phyloP scores from a whole-genome alignment of 2,888 invertebrate genomes.

The Noctuana brunneofusca region DNA sequence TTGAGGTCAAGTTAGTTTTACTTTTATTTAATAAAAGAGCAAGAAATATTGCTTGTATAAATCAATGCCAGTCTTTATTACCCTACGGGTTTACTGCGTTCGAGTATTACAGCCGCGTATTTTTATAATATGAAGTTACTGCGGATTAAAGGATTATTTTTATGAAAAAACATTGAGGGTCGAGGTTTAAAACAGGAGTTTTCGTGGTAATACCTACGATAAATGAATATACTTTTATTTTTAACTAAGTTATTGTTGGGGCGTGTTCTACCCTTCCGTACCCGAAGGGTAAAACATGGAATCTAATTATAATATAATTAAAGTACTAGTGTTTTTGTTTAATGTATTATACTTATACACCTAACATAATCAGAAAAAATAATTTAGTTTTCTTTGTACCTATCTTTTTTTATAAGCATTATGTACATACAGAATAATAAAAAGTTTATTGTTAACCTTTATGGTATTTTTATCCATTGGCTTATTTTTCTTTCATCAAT shows the following conservation, averaged over 20 bases:
- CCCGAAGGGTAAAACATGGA: neutral
- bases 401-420: too few species aligned
- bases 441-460: too few species aligned
- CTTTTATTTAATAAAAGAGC: constrained; percentile 18
- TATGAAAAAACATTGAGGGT: constrained; percentile 17
- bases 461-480: too few species aligned
- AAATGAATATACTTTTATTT: constrained; percentile 1
- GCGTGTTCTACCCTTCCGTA: too few species aligned
- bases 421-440: too few species aligned
- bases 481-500: too few species aligned
- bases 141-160: constrained; percentile 20
- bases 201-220: constrained; percentile 1
- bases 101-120: constrained; percentile 1
- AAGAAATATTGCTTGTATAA: constrained; percentile 20
- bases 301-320: too few species aligned
- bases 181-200: neutral
- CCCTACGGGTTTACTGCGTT: constrained; percentile 20
- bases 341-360: too few species aligned
- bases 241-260: neutral
- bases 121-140: constrained; percentile 14
- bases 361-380: too few species aligned
- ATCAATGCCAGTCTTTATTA: constrained; percentile 30
- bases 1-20: constrained; percentile 17
- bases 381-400: too few species aligned
- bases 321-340: too few species aligned